phyloP scores from a whole-genome alignment of 23 tunicate species.

The Ciona savignyi region DNA sequence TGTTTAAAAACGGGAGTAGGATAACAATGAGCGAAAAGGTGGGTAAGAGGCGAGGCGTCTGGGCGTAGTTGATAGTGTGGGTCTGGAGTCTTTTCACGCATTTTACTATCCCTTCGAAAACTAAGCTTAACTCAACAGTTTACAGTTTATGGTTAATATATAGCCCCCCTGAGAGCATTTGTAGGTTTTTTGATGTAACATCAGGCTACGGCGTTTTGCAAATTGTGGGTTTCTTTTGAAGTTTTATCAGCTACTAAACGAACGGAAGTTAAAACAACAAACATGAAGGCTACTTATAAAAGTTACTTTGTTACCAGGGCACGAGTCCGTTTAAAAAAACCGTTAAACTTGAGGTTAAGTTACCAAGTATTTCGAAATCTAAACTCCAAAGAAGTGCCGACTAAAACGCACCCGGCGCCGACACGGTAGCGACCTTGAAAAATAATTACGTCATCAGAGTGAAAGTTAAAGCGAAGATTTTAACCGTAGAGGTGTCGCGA shows the following conservation, averaged over 20 bases:
- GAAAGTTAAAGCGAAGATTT: not conserved
- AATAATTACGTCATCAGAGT: not conserved
- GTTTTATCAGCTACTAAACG: too few relatives aligned
- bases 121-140: too few relatives aligned
- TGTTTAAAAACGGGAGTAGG: constrained; percentile 20
- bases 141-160: too few relatives aligned
- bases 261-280: too few relatives aligned
- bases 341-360: not conserved
- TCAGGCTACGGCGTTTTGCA: too few relatives aligned
- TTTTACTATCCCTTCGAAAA: not conserved
- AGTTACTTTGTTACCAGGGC: not conserved
- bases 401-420: not conserved
- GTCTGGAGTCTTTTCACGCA: not conserved
- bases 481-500: not conserved
- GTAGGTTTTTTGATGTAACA: too few relatives aligned
- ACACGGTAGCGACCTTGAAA: not conserved
- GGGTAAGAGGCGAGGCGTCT: constrained; percentile 26
- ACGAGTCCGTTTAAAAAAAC: not conserved
- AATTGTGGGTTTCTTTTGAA: too few relatives aligned
- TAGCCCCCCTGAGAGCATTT: too few relatives aligned
- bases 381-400: not conserved
- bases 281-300: too few relatives aligned
- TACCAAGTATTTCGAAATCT: not conserved
- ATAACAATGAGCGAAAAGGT: constrained; percentile 14
- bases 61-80: constrained; percentile 3